Conservation (phyloP, 2,888 invertebrate species). For the Brachynemurus nebulosus region DNA sequence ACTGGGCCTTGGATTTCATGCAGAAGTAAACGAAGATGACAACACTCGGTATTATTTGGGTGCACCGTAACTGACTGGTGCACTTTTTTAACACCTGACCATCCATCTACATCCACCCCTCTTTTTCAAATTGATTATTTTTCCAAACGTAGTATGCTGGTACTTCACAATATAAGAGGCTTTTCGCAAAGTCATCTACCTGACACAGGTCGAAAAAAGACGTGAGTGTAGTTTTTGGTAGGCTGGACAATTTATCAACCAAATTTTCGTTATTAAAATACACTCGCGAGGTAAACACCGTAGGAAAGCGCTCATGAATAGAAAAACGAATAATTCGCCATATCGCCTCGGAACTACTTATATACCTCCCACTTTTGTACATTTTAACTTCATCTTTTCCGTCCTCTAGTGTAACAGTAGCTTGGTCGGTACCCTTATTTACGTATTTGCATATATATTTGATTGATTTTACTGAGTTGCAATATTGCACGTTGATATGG, state of each 20-base stretch:
- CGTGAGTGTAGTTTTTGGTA: slow-evolving; percentile 1
- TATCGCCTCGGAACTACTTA: slow-evolving; percentile 20
- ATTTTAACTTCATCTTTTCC: slow-evolving; percentile 20
- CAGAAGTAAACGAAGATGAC: slow-evolving; percentile 21
- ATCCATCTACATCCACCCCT: background rate
- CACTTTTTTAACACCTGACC: background rate
- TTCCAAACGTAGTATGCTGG: slow-evolving; percentile 11
- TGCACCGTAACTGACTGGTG: slow-evolving; percentile 12
- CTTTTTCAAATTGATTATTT: background rate
- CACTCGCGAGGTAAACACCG: slow-evolving; percentile 18
- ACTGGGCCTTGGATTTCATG: slow-evolving; percentile 21
- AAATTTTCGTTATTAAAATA: slow-evolving; percentile 25
- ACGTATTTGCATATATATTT: slow-evolving; percentile 5
- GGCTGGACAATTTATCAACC: slow-evolving; percentile 16
- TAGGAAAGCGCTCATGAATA: slow-evolving; percentile 21
- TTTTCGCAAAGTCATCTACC: background rate
- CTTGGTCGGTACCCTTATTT: slow-evolving; percentile 4
- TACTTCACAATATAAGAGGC: slow-evolving; percentile 18
- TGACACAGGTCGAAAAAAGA: slow-evolving; percentile 12
- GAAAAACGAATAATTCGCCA: slow-evolving; percentile 22
- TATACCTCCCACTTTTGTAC: slow-evolving; percentile 20
- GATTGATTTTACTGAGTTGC: background rate
- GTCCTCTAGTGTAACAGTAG: background rate
- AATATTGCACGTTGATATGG: background rate
- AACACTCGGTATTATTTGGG: slow-evolving; percentile 21